Conservation (phyloP, 2,113 vertebrate species). For the Lepus europaeus region DNA sequence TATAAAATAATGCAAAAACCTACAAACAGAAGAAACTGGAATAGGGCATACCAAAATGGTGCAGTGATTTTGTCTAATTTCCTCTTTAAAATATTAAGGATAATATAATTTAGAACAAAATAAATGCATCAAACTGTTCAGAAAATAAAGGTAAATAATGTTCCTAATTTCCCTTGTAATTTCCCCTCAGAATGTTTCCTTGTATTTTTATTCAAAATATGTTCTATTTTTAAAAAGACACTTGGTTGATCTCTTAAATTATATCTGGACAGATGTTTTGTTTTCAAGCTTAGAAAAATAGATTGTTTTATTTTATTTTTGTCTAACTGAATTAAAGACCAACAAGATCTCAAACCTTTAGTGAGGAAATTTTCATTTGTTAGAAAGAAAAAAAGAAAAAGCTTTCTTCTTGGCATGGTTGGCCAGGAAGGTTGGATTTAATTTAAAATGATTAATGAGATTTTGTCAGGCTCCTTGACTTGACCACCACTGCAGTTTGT, state of each 20-base stretch:
- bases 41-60: constrained; percentile 24
- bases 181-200: constrained; percentile 52
- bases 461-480: constrained; percentile 91
- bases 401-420: constrained; percentile 86
- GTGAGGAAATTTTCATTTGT: constrained; percentile 87
- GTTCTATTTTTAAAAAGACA: constrained; percentile 71
- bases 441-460: constrained; percentile 96
- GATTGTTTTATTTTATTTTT: constrained; percentile 74
- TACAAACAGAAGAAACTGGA: background rate
- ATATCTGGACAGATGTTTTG: constrained; percentile 77
- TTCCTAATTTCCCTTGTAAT: background rate
- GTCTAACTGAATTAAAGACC: constrained; percentile 82
- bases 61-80: background rate
- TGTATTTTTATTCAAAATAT: constrained; percentile 64
- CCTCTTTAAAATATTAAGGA: constrained; percentile 37
- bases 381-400: constrained; percentile 75
- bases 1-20: constrained; percentile 1
- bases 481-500: constrained; percentile 93
- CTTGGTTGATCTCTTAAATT: constrained; percentile 53
- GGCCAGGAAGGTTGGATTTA: constrained; percentile 91
- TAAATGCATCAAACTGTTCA: constrained; percentile 43
- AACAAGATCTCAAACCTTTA: constrained; percentile 82
- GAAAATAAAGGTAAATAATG: constrained; percentile 38
- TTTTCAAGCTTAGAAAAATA: constrained; percentile 80
- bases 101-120: constrained; percentile 45